phyloP scores from a whole-genome alignment of 2,888 invertebrate species.

The Mystacides longicornis region DNA sequence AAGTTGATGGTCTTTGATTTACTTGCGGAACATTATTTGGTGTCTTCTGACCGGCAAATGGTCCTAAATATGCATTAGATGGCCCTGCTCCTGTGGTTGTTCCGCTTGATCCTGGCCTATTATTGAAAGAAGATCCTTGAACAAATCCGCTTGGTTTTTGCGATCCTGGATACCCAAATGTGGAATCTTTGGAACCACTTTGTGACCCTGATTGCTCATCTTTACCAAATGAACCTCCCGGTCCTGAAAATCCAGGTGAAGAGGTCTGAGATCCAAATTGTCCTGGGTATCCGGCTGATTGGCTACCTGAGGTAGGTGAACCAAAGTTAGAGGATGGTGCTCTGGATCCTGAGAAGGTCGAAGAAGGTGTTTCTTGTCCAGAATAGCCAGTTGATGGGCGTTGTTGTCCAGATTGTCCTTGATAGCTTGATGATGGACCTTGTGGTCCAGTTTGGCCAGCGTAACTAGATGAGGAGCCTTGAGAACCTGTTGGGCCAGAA shows the following conservation, averaged over 20 bases:
- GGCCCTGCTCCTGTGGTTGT: slow-evolving; percentile 29
- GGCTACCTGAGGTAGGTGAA: slow-evolving; percentile 24
- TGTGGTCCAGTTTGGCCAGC: slow-evolving; percentile 24
- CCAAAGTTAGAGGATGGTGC: slow-evolving; percentile 28
- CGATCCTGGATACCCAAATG: slow-evolving; percentile 28
- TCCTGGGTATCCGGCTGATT: slow-evolving; percentile 30
- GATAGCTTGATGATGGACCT: slow-evolving; percentile 28
- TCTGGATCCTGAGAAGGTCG: slow-evolving; percentile 28
- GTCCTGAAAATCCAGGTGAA: slow-evolving; percentile 27
- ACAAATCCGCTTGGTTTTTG: slow-evolving; percentile 30
- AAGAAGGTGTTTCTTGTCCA: slow-evolving; percentile 29
- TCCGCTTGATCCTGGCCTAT: slow-evolving; percentile 11
- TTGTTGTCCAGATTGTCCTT: slow-evolving; percentile 24
- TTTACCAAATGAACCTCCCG: slow-evolving; percentile 25
- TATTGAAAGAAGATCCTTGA: slow-evolving; percentile 28
- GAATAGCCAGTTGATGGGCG: slow-evolving; percentile 28
- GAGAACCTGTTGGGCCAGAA: slow-evolving; percentile 27
- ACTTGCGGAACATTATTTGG: slow-evolving; percentile 27
- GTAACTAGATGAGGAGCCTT: slow-evolving; percentile 22
- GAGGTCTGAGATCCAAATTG: slow-evolving; percentile 29
- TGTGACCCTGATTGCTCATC: slow-evolving; percentile 32
- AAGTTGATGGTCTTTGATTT: slow-evolving; percentile 29
- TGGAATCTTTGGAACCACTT: slow-evolving; percentile 31
- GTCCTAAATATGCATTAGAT: slow-evolving; percentile 28
- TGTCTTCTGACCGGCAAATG: slow-evolving; percentile 30